Base-by-base conservation (phyloP, 2,888 invertebrate genomes). In the Hydriomena furcata region DNA sequence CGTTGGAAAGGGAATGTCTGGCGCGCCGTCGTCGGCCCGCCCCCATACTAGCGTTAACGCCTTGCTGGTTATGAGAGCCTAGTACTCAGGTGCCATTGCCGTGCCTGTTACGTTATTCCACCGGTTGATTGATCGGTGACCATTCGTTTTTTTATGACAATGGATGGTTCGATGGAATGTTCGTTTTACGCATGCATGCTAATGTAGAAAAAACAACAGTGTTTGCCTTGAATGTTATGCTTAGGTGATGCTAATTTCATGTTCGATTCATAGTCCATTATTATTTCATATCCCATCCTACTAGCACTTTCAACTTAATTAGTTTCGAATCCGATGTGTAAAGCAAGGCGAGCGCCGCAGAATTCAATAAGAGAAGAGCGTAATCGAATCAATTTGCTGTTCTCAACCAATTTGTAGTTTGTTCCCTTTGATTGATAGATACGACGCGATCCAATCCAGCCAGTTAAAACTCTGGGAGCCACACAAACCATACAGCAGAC, bases 21-120 rank as follows among this genome's bases (percentile, higher is more conserved):
- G 82, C 78, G 74, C 66, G 76, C 70, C 66, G 76, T 70, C 66
- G 76, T 69, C 70, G 86, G 77, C 79, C 86, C 88, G 86, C 88
- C 89, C 80, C 82, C 80, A 72, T 70, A 81, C 78, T 80, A 75
- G 76, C 66, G 81, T 78, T 70, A 82, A 84, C 87, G 86, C 86
- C 87, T 88, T 64, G 77, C 72, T 76, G 77, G 43, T 79, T 79
- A 83, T 89, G 83, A 71, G 71, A 76, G 74, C 88, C 89, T 87
- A 73, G 88, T 89, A 84, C 72, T 70, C 54, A 60, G 68, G 70
- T 76, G 71, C 73, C 73, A 77, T 71, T 75, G 71, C 68, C 69
- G 69, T 76, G 70, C 77, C 73, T 62, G 63, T 63, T 63, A 61
- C 53, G 61, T 63, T 68, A 56, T 58, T 57, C 63, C 60, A 65